Evolutionary conservation across 2,113 vertebrate genomes (phyloP), one percentile per base, ranked within the genome.

Genomic region (Melierax canorus): DNA sequence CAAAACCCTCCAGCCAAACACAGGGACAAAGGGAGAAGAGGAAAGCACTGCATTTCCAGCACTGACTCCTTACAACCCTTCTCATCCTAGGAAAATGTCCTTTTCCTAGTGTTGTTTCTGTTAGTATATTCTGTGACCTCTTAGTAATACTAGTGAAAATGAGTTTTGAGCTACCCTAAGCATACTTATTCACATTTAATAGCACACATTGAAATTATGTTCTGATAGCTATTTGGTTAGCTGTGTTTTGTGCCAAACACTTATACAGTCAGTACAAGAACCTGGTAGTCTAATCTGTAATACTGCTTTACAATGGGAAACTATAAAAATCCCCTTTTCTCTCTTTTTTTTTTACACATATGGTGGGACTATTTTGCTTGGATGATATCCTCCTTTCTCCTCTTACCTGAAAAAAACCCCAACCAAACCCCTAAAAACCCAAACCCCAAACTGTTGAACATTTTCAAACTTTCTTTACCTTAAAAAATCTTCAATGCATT

Each of bases 271-370:
- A 48, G 22, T 29, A 51, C 3, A 67, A 75, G 64, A 78, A 36
- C 27, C 11, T 50, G 36, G 27, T 58, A 73, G 34, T 67, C 32
- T 68, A 55, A 46, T 56, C 74, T 43, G 12, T 71, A 81, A 59
- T 75, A 87, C 66, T 55, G 8, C 23, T 85, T 90, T 78, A 43
- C 94, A 87, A 90, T 34, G 5, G 34, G 51, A 78, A 94, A 85
- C 22, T 26, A 59, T 55, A 68, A 76, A 92, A 76, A 72, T 21
- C 6, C 2, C 15, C 9, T 41, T 55, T 88, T 86, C 19, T 72
- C n/a, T 64, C 45, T 90, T 39, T 66, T 27, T 48, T 32, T 38
- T 86, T 71, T 59, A 64, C 27, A 43, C 29, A 32, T 32, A 75
- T 20, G 20, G 14, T 76, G 34, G 34, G 30, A 72, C 26, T 86